Base-by-base conservation (phyloP, 1,140 invertebrate genomes). In the Drosophila ogumai region DNA sequence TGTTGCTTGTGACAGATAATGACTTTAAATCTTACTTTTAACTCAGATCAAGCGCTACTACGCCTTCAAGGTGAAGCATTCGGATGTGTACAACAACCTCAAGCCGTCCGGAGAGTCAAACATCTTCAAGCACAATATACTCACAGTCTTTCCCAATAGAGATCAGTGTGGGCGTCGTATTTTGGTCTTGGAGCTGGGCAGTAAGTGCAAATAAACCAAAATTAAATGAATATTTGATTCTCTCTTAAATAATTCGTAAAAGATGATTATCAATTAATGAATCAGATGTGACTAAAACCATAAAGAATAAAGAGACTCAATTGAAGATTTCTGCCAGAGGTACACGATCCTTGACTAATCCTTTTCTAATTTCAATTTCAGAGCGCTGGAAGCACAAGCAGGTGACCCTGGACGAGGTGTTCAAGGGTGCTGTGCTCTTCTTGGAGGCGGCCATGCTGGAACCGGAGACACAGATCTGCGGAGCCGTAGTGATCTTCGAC, bases 311-410 rank as follows among this genome's bases (percentile, higher is more conserved):
- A 28, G 25, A 28, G 25, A 28, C 25, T 28, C 0, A 6, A 28
- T 28, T 28, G 6, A 28, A 28, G 0, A 28, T 28, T 28, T 28
- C 0, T 28, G 25, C 4, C 5, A 28, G 25, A 28, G 6, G 5
- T 28, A 28, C 4, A 31, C 9, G 6, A 9, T 15, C 44, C 28
- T 58, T 79, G 0, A 49, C 64, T 63, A 19, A 41, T 47, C 2
- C 7, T 1, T 13, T 32, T 17, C 47, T 6, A n/a, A 31, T 13
- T 47, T 6, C 19, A 0, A 75, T 92, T 93, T 34, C 84, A 96
- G 95, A 97, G 88, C 96, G 96, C 93, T 97, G 96, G 96, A 97
- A 97, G 84, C 96, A 96, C 85, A 96, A 95, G 77, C 95, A 97
- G 92, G 96, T 96, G 44, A 93, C 93, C 4, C 92, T 97, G 17